phyloP scores from a whole-genome alignment of 2,888 invertebrate species.

The Cheilosia pagana region DNA sequence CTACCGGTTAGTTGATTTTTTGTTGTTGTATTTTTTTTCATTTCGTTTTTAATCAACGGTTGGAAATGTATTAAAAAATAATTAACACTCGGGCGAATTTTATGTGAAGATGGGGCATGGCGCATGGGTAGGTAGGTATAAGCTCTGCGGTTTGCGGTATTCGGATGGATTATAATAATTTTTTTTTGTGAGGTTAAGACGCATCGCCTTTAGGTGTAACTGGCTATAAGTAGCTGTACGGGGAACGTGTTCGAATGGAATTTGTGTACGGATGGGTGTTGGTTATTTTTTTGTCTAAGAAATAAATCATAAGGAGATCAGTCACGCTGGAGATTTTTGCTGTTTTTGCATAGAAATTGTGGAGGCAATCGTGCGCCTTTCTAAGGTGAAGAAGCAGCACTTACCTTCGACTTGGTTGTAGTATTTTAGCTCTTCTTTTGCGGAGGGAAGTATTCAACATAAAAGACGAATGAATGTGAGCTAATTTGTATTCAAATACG shows the following conservation, averaged over 20 bases:
- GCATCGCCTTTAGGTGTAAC: background rate
- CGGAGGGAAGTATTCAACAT: too few species aligned
- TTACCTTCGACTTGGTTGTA: too few species aligned
- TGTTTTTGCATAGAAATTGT: too few species aligned
- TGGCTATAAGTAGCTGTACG: background rate
- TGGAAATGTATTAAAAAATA: slow-evolving; percentile 64
- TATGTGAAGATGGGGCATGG: slow-evolving; percentile 7
- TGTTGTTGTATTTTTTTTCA: slow-evolving; percentile 1
- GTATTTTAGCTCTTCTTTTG: too few species aligned
- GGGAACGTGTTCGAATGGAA: background rate
- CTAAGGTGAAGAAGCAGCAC: too few species aligned
- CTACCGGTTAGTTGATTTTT: slow-evolving; percentile 52
- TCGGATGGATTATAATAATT: background rate
- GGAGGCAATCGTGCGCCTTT: too few species aligned
- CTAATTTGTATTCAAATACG: too few species aligned
- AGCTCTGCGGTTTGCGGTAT: slow-evolving; percentile 9
- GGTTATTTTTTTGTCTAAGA: too few species aligned
- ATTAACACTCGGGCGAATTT: slow-evolving; percentile 60
- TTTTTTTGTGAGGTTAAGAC: slow-evolving; percentile 5
- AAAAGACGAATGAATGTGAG: too few species aligned
- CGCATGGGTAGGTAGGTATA: background rate
- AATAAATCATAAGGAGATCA: too few species aligned
- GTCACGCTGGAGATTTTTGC: too few species aligned
- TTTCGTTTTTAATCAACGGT: slow-evolving; percentile 20
- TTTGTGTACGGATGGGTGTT: background rate